phyloP scores from a whole-genome alignment of 2,113 vertebrate genomes.

The Sphaerodactylus townsendi region DNA sequence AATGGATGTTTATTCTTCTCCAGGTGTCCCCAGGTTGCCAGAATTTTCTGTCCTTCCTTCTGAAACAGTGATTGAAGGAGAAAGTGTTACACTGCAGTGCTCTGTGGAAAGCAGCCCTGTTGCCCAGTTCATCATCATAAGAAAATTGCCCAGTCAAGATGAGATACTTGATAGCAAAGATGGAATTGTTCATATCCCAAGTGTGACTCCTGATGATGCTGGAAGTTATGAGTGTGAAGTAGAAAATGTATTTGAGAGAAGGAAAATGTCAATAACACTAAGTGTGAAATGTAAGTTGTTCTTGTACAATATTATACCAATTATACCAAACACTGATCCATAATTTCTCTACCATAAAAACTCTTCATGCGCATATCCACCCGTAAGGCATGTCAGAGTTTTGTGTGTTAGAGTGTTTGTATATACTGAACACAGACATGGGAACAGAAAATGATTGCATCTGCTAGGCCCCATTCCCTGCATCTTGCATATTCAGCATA shows the following conservation, averaged over 20 bases:
- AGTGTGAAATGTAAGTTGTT: conserved; percentile 66
- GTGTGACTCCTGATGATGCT: conserved; percentile 34
- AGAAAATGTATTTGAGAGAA: conserved; percentile 56
- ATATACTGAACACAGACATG: no score
- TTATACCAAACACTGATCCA: not conserved
- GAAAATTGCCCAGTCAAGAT: conserved; percentile 27
- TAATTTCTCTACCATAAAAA: not conserved
- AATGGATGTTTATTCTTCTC: not conserved
- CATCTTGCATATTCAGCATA: no score
- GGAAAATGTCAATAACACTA: conserved; percentile 43
- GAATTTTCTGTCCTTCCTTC: conserved; percentile 49
- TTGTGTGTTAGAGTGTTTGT: no score
- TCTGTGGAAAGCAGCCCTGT: conserved; percentile 44
- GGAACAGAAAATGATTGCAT: no score
- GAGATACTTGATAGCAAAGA: not conserved
- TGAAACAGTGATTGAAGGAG: conserved; percentile 55
- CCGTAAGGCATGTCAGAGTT: no score
- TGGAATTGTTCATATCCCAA: conserved; percentile 33
- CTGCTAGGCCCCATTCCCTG: no score
- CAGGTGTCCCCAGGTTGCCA: conserved; percentile 47
- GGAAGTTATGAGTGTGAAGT: conserved; percentile 61
- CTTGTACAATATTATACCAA: not conserved
- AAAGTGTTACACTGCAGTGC: conserved; percentile 60
- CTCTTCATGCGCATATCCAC: not conserved
- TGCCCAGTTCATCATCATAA: conserved; percentile 54